Evolutionary conservation across 2,888 invertebrate species (phyloP).

Genomic region (Leptinotarsa rubiginosa): DNA sequence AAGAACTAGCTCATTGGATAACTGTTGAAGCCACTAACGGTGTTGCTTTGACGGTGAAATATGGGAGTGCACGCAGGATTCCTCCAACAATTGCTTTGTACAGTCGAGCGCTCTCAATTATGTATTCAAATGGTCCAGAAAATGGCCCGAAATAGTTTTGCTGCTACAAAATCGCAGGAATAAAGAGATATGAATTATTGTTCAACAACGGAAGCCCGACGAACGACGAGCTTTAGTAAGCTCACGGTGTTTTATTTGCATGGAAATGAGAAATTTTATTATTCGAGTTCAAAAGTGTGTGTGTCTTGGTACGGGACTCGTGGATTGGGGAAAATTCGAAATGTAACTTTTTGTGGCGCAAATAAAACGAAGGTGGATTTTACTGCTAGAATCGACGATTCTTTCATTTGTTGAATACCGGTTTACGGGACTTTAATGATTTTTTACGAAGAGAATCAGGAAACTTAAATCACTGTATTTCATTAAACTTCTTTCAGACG

Average conservation of each 20-base stretch:
- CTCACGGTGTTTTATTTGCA: constrained; percentile 20
- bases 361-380: not conserved
- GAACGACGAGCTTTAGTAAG: constrained; percentile 22
- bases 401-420: not conserved
- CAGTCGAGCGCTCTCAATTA: constrained; percentile 10
- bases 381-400: not conserved
- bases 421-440: not conserved
- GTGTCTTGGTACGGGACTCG: not conserved
- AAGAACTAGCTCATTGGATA: not conserved
- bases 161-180: constrained; percentile 12
- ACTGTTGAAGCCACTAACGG: not conserved
- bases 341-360: not conserved
- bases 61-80: constrained; percentile 8
- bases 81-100: constrained; percentile 12
- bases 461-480: not conserved
- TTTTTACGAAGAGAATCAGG: not conserved
- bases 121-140: constrained; percentile 10
- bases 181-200: constrained; percentile 20
- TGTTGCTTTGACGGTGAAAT: constrained; percentile 1
- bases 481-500: too few species aligned
- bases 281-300: constrained; percentile 5
- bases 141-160: constrained; percentile 24
- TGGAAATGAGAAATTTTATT: constrained; percentile 18
- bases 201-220: constrained; percentile 12
- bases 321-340: not conserved